These are phyloP conservation scores for Epirrhoe tristata DNA, from an alignment of 2,888 invertebrate genomes.

Conservation along the genomic window DNA sequence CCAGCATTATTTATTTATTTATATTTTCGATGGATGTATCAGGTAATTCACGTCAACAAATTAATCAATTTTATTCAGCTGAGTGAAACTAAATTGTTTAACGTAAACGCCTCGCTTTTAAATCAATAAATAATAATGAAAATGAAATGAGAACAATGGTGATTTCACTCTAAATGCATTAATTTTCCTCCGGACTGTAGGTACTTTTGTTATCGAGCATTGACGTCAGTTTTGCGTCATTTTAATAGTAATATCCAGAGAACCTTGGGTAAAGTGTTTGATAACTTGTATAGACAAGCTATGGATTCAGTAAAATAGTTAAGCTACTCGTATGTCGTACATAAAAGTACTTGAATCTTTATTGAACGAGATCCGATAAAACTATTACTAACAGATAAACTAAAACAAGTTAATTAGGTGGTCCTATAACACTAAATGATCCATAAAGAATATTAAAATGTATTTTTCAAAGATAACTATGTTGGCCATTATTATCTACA, in stretches of 20 bases:
- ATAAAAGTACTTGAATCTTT: no score
- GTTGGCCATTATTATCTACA: no score
- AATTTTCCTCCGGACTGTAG: constrained; percentile 20
- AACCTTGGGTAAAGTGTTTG: constrained; percentile 5
- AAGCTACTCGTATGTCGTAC: background rate
- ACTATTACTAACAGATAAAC: no score
- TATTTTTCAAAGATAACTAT: no score
- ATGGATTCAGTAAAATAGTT: background rate
- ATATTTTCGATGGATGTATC: no score
- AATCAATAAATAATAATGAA: no score
- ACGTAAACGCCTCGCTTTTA: background rate
- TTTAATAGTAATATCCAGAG: constrained; percentile 5
- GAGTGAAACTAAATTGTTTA: background rate
- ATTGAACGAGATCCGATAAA: no score
- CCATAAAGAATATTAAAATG: background rate
- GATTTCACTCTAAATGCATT: constrained; percentile 13
- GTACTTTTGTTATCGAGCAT: constrained; percentile 8
- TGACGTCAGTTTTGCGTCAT: constrained; percentile 23
- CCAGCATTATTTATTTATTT: no score
- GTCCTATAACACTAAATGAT: background rate
- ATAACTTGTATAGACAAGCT: background rate
- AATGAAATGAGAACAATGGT: constrained; percentile 5
- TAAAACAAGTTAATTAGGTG: no score
- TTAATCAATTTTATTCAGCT: background rate
- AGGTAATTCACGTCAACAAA: background rate